A percentile compares a stretch with the other conserved stretches of the same genome.
These are phyloP conservation scores for Ridgeia piscesae DNA, from an alignment of 1,140 invertebrate species.

Conservation along the genomic window DNA sequence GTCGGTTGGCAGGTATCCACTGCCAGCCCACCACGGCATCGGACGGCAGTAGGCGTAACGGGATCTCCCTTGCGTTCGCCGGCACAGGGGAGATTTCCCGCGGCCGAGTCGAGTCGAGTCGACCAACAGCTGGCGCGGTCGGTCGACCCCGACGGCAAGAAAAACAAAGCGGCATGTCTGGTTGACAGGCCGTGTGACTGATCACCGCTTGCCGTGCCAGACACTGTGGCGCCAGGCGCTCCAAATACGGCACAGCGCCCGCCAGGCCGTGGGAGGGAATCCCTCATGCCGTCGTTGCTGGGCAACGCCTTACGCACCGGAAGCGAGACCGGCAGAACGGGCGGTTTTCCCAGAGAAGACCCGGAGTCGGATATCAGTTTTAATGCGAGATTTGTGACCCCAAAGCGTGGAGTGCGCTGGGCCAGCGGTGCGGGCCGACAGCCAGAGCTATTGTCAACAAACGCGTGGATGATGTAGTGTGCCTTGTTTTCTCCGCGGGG, in stretches of 20 bases:
- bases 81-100: background rate
- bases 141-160: background rate
- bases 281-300: background rate
- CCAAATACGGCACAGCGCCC: background rate
- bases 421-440: background rate
- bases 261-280: background rate
- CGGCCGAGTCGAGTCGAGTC: no score
- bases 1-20: background rate
- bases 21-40: background rate
- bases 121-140: background rate
- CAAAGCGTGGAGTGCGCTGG: background rate
- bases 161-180: slow-evolving; percentile 4
- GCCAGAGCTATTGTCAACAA: background rate
- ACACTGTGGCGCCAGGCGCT: background rate
- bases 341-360: background rate
- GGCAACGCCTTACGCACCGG: background rate
- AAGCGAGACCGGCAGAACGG: background rate
- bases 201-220: slow-evolving; percentile 2
- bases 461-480: background rate
- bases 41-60: background rate
- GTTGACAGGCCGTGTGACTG: background rate
- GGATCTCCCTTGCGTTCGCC: background rate
- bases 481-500: background rate
- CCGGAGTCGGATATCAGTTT: background rate
- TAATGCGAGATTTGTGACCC: slow-evolving; percentile 4